These are phyloP conservation scores for Patiria miniata DNA, from an alignment of 35 echinoderm and acorn worm species.

Conservation along the genomic window DNA sequence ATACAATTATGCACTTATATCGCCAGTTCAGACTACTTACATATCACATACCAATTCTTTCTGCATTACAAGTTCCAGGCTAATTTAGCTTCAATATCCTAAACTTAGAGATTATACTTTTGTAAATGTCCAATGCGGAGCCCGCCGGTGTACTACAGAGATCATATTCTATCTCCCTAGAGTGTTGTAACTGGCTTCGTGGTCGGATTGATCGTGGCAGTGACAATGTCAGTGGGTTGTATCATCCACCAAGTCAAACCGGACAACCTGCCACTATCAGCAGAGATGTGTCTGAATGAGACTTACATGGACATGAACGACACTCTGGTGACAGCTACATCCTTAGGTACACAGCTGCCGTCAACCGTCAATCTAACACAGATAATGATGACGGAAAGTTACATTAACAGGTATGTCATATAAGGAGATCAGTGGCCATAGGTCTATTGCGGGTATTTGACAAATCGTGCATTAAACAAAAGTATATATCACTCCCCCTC, in stretches of 20 bases:
- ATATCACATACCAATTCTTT: background rate
- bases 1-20: too few species aligned
- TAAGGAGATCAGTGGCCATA: too few species aligned
- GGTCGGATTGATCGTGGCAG: background rate
- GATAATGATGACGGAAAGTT: background rate
- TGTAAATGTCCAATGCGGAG: background rate
- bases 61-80: background rate
- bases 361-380: background rate
- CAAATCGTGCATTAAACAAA: too few species aligned
- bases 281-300: slow-evolving; percentile 10
- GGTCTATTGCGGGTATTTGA: too few species aligned
- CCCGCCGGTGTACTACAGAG: background rate
- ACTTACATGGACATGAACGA: background rate
- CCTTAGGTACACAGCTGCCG: background rate
- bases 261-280: slow-evolving; percentile 3
- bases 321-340: background rate
- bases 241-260: background rate
- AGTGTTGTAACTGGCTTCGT: background rate
- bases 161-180: background rate
- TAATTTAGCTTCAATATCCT: background rate
- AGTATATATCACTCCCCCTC: too few species aligned
- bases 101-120: background rate
- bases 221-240: background rate
- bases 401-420: background rate
- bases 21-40: background rate